These are phyloP conservation scores for Bubo scandiacus DNA, from an alignment of 2,113 vertebrate genomes.

Conservation along the genomic window DNA sequence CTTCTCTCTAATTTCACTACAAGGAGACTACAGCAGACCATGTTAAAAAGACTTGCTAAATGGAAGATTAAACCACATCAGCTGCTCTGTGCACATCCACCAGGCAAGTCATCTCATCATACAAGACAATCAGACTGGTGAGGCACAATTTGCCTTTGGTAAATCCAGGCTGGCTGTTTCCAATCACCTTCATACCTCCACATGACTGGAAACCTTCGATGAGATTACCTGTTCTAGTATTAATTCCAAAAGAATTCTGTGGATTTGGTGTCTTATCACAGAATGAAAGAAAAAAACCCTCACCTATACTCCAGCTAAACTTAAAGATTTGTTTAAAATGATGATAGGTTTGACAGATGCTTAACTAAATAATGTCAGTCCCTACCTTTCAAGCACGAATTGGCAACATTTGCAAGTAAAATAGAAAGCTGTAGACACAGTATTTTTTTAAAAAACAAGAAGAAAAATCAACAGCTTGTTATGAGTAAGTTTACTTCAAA, in stretches of 20 bases:
- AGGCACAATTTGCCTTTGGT: background rate
- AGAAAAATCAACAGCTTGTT: slow-evolving; percentile 51
- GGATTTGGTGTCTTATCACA: background rate
- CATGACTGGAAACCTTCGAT: background rate
- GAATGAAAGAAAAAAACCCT: background rate
- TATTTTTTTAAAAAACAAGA: background rate
- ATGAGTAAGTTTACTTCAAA: background rate
- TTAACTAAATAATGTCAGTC: background rate
- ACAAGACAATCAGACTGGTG: background rate
- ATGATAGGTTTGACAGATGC: background rate
- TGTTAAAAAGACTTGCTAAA: background rate
- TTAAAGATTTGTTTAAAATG: background rate
- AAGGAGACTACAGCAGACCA: background rate
- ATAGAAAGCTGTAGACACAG: background rate
- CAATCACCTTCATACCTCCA: background rate
- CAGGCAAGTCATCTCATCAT: background rate
- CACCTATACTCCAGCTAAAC: background rate
- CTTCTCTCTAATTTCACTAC: background rate
- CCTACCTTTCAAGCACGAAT: background rate
- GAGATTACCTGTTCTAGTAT: background rate
- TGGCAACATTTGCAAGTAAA: background rate
- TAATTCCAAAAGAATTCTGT: background rate
- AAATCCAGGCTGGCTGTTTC: background rate
- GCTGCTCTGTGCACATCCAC: background rate
- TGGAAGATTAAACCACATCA: background rate